Conservation (phyloP, 2,888 invertebrate genomes). For the Pyrrhia umbra region DNA sequence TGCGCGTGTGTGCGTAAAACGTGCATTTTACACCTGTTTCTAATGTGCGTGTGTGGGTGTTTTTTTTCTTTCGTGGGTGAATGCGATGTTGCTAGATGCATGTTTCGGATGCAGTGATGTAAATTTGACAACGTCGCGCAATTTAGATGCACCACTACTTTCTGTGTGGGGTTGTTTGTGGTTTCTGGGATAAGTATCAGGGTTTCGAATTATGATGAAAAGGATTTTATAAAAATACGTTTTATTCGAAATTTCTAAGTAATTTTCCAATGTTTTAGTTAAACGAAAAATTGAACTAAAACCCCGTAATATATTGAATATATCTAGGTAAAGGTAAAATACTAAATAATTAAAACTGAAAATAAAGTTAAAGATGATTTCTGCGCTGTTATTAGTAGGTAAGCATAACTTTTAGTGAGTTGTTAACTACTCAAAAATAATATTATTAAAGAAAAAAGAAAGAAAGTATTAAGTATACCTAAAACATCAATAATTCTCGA, state of each 20-base stretch:
- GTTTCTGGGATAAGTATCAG: neutral
- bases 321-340: too few species aligned
- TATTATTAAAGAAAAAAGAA: too few species aligned
- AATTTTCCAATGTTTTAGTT: neutral
- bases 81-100: constrained; percentile 86
- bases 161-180: constrained; percentile 31
- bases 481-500: too few species aligned
- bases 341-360: too few species aligned
- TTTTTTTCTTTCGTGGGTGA: constrained; percentile 68
- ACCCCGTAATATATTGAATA: too few species aligned
- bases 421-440: too few species aligned
- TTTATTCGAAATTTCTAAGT: neutral
- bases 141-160: constrained; percentile 70
- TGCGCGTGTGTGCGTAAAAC: constrained; percentile 65
- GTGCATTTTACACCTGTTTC: constrained; percentile 77
- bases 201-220: neutral
- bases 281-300: too few species aligned
- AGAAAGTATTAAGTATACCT: too few species aligned
- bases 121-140: constrained; percentile 88
- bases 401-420: too few species aligned
- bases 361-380: too few species aligned
- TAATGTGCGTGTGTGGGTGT: constrained; percentile 58
- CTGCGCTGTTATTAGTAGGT: too few species aligned
- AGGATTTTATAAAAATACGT: neutral
- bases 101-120: constrained; percentile 80